Conservation (phyloP, 2,797 vertebrate species). For the Enteromius viviparus region DNA sequence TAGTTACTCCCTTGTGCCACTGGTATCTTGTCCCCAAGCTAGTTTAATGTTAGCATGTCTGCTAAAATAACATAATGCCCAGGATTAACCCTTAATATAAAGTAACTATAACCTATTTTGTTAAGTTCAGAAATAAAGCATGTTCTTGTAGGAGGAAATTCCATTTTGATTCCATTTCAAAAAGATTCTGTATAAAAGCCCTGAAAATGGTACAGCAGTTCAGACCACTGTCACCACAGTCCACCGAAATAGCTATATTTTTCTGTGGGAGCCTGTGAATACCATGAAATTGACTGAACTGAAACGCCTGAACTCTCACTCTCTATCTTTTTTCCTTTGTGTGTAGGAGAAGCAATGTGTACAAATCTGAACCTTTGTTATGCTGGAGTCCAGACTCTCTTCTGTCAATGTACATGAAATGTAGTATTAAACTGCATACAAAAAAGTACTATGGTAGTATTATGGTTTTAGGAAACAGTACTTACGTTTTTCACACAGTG, state of each 20-base stretch:
- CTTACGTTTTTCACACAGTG: not conserved
- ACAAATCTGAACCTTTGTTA: slow-evolving; percentile 27
- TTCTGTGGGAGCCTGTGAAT: slow-evolving; percentile 30
- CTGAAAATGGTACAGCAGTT: slow-evolving; percentile 19
- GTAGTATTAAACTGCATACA: slow-evolving; percentile 37
- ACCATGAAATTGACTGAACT: slow-evolving; percentile 43
- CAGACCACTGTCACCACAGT: slow-evolving; percentile 29
- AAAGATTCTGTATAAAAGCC: slow-evolving; percentile 17
- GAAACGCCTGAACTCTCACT: slow-evolving; percentile 30
- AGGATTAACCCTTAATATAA: slow-evolving; percentile 31
- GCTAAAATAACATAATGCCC: slow-evolving; percentile 25
- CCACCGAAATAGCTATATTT: slow-evolving; percentile 12
- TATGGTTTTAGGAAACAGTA: not conserved
- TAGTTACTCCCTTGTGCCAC: slow-evolving; percentile 34
- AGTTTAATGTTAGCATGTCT: slow-evolving; percentile 37
- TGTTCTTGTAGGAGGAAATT: slow-evolving; percentile 18
- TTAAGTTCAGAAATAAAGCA: slow-evolving; percentile 8
- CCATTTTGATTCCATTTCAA: slow-evolving; percentile 11
- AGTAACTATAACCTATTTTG: slow-evolving; percentile 20
- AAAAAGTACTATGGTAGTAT: slow-evolving; percentile 21
- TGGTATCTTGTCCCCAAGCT: slow-evolving; percentile 25
- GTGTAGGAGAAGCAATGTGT: slow-evolving; percentile 15
- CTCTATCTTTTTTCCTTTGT: slow-evolving; percentile 19
- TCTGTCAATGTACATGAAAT: slow-evolving; percentile 30
- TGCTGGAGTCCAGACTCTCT: slow-evolving; percentile 18